These are phyloP conservation scores for Thermophis baileyi DNA, from an alignment of 2,113 vertebrate genomes.

Conservation along the genomic window DNA sequence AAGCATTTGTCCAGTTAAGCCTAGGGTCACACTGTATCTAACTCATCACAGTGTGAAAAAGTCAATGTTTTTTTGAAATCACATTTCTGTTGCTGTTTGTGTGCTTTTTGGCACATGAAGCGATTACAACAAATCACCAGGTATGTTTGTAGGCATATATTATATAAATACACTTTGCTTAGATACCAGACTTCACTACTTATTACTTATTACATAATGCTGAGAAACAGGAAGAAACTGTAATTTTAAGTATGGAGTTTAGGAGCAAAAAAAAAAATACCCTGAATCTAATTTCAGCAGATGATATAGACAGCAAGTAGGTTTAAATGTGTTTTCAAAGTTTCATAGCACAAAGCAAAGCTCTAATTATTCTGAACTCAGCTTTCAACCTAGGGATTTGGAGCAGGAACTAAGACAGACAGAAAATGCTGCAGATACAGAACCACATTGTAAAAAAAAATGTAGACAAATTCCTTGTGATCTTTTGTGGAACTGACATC, in stretches of 20 bases:
- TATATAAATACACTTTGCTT: constrained; percentile 18
- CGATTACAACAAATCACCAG: constrained; percentile 42
- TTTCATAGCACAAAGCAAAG: constrained; percentile 53
- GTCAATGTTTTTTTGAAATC: constrained; percentile 33
- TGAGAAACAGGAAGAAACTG: constrained; percentile 35
- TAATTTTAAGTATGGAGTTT: constrained; percentile 52
- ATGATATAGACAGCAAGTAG: constrained; percentile 42
- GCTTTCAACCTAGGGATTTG: constrained; percentile 63
- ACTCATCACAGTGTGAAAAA: constrained; percentile 2
- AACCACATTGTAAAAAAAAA: constrained; percentile 58
- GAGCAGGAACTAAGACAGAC: constrained; percentile 77
- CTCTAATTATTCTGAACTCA: constrained; percentile 67
- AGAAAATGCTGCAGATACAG: constrained; percentile 66
- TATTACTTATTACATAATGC: constrained; percentile 44
- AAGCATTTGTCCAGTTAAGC: not conserved
- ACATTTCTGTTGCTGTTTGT: constrained; percentile 44
- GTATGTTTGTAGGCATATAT: not conserved
- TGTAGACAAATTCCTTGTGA: constrained; percentile 59
- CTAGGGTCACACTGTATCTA: not conserved
- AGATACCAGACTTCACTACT: constrained; percentile 43
- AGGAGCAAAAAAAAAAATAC: not conserved
- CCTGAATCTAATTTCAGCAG: constrained; percentile 28
- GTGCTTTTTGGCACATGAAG: constrained; percentile 47
- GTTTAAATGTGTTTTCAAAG: constrained; percentile 50
- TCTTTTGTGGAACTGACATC: constrained; percentile 70